These are phyloP conservation scores for Dynastes tityus DNA, from an alignment of 2,888 invertebrate species.

Conservation along the genomic window DNA sequence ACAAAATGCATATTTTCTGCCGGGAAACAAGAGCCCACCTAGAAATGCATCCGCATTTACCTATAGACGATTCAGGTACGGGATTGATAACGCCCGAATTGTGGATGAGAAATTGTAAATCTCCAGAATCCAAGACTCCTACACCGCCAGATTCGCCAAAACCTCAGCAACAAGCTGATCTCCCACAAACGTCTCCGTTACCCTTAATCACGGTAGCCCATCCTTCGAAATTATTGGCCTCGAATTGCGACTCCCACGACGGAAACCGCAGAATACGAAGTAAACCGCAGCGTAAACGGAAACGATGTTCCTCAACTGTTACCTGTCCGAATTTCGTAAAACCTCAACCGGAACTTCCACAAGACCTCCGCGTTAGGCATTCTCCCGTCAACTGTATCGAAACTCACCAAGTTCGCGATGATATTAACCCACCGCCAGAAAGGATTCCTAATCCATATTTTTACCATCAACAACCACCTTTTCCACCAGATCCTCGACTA, in stretches of 20 bases:
- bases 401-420: constrained; percentile 29
- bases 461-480: constrained; percentile 34
- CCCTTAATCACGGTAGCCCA: constrained; percentile 80
- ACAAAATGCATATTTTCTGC: constrained; percentile 98
- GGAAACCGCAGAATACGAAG: constrained; percentile 68
- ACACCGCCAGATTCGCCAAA: constrained; percentile 72
- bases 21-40: constrained; percentile 93
- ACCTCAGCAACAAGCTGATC: constrained; percentile 58
- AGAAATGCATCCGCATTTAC: constrained; percentile 86
- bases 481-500: constrained; percentile 66
- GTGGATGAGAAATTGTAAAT: constrained; percentile 88
- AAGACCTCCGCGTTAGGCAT: constrained; percentile 66
- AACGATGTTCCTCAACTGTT: constrained; percentile 69
- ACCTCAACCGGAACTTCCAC: constrained; percentile 62
- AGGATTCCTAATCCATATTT: constrained; percentile 46
- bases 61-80: constrained; percentile 64
- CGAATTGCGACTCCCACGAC: constrained; percentile 55
- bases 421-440: constrained; percentile 18
- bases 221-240: constrained; percentile 77
- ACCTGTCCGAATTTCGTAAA: constrained; percentile 71
- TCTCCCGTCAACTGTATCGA: constrained; percentile 43
- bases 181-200: constrained; percentile 72
- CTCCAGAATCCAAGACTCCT: constrained; percentile 69
- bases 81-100: constrained; percentile 90
- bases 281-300: constrained; percentile 68